Evolutionary conservation across 2,888 invertebrate genomes (phyloP).

Genomic region (Frankliniella fusca): DNA sequence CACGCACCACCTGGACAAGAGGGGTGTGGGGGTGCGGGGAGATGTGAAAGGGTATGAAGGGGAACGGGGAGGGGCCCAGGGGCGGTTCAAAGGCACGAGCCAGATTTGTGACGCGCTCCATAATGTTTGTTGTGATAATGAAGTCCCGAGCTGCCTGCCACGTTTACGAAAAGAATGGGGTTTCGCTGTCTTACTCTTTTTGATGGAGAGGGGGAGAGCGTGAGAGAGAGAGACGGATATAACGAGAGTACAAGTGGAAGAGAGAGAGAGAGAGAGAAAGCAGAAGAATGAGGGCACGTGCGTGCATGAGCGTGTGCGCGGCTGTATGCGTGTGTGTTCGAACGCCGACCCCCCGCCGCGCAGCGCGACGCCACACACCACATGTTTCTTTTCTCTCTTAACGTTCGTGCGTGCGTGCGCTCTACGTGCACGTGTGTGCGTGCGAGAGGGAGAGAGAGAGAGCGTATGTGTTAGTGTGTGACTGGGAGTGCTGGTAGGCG

Average conservation of each 20-base stretch:
- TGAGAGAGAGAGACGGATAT: background rate
- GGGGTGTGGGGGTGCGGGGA: too few relatives aligned
- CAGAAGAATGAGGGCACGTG: background rate
- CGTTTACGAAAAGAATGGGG: too few relatives aligned
- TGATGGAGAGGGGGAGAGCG: background rate
- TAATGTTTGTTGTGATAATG: too few relatives aligned
- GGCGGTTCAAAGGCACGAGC: too few relatives aligned
- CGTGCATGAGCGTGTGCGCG: background rate
- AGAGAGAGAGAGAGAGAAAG: background rate
- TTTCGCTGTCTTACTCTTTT: too few relatives aligned
- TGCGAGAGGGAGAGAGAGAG: background rate
- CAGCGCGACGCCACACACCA: background rate
- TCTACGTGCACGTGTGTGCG: background rate
- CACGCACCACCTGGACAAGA: too few relatives aligned
- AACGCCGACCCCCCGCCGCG: background rate
- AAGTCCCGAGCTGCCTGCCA: too few relatives aligned
- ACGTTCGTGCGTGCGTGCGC: conserved; percentile 11
- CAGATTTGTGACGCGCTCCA: too few relatives aligned
- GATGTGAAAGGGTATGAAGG: too few relatives aligned
- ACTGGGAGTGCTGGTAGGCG: background rate
- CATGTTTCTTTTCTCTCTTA: conserved; percentile 23
- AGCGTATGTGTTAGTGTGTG: background rate
- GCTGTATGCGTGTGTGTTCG: background rate
- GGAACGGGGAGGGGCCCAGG: too few relatives aligned
- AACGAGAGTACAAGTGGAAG: background rate